Conservation (phyloP, 37 sponge, comb jelly and placozoan genomes). For the Cliona cf. orientalis region DNA sequence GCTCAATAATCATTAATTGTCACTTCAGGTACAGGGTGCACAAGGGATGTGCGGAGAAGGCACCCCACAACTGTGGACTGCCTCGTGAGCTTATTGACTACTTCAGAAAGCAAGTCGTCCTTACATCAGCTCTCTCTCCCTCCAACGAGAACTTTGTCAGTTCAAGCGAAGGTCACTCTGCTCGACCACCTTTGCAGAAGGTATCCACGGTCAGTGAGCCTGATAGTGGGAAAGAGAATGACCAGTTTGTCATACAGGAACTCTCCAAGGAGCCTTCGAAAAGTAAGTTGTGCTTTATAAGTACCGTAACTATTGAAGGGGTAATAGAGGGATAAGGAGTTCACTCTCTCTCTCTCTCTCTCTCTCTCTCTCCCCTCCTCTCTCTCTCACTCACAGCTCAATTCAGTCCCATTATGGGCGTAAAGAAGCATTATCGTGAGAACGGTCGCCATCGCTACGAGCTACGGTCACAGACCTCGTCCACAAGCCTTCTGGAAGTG, state of each 20-base stretch:
- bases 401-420: slow-evolving; percentile 52
- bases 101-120: slow-evolving; percentile 54
- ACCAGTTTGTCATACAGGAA: slow-evolving; percentile 62
- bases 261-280: slow-evolving; percentile 62
- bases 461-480: slow-evolving; percentile 7
- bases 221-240: background rate
- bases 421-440: slow-evolving; percentile 12
- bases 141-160: slow-evolving; percentile 33
- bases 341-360: background rate
- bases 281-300: slow-evolving; percentile 23
- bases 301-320: background rate
- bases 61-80: slow-evolving; percentile 88
- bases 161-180: slow-evolving; percentile 5
- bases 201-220: slow-evolving; percentile 7
- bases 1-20: too few species aligned
- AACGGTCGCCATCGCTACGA: slow-evolving; percentile 21
- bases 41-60: slow-evolving; percentile 75
- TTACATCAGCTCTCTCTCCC: slow-evolving; percentile 7
- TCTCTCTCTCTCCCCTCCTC: background rate
- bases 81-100: slow-evolving; percentile 72
- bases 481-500: slow-evolving; percentile 42
- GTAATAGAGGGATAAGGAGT: background rate
- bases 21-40: slow-evolving; percentile 85
- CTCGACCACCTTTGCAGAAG: slow-evolving; percentile 11
- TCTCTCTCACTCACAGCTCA: slow-evolving; percentile 26